Base-by-base conservation (phyloP, 2,797 vertebrate genomes). In the Decapterus maruadsi region DNA sequence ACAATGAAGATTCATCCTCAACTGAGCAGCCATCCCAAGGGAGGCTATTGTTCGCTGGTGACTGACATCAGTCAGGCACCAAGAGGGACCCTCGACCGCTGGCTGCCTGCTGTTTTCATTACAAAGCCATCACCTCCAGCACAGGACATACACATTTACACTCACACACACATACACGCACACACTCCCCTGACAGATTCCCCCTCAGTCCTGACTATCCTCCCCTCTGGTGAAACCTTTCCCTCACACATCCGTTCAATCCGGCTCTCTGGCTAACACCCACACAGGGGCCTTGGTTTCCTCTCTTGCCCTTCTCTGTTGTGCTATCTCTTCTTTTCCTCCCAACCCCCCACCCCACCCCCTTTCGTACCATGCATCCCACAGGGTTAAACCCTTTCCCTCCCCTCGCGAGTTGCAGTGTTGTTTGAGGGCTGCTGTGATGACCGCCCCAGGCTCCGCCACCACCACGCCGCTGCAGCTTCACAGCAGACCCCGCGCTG, bases 11-110 rank as follows among this genome's bases (percentile, higher is more conserved):
- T 78, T 73, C 75, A 71, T 74, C 79, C 74, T 81, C 68, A 73
- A 73, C 64, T 36, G 56, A 75, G 68, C 63, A 64, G 51, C 45
- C 43, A 13, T 75, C 75, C 68, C 55, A 40, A 36, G 77, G 76
- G 81, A 78, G 67, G 48, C 54, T 34, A 54, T 76, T 82, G 87
- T 90, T 75, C 58, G 4, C 62, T 62, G 70, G 81, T 83, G 89
- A 91, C 78, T 90, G 90, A 92, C 89, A 90, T 93, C 87, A 90
- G 88, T 92, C 86, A 84, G 59, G 63, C 74, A 77, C 85, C 63
- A 72, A 73, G 82, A 84, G 73, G 78, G 75, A 74, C 77, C 82
- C 70, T 85, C 59, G 7, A 66, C 85, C 38, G 55, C 80, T 53
- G 75, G 63, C 76, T 70, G 86, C 82, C 86, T 84, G 74, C 81